Percentiles rank a stretch among this genome's conserved stretches.
Conservation (phyloP, 1,140 invertebrate genomes). For the Sitobion miscanthi region DNA sequence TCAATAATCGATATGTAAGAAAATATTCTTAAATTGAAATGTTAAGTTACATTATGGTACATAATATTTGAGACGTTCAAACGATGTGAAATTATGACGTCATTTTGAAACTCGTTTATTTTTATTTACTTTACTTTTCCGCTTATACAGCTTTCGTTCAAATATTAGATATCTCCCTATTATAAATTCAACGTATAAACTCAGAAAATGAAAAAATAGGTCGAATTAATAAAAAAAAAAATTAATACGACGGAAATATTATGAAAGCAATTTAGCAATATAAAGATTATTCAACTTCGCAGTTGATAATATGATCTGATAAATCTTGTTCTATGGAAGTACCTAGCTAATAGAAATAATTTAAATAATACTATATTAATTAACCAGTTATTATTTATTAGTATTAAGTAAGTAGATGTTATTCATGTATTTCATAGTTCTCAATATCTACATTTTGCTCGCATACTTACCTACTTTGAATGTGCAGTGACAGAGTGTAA, state of each 20-base stretch:
- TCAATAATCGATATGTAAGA: neutral
- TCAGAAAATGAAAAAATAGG: slow-evolving; percentile 12
- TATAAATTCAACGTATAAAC: slow-evolving; percentile 4
- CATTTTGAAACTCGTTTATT: slow-evolving; percentile 3
- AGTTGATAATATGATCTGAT: neutral
- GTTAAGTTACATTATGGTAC: neutral
- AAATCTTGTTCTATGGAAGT: neutral
- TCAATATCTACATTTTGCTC: neutral
- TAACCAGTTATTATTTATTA: neutral
- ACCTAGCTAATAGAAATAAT: neutral
- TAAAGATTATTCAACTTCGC: neutral
- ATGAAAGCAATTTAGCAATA: slow-evolving; percentile 4
- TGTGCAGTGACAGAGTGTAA: fast-evolving
- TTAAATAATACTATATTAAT: neutral
- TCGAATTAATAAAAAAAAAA: neutral
- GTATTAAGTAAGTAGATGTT: neutral
- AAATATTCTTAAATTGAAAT: neutral
- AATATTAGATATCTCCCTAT: neutral
- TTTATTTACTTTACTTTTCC: neutral
- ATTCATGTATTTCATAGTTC: neutral
- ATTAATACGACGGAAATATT: neutral
- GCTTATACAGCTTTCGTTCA: neutral
- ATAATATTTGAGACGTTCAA: neutral
- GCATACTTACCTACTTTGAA: neutral
- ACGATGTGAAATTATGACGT: slow-evolving; percentile 2